Evolutionary conservation across 2,888 invertebrate species (phyloP).

Genomic region (Cinara cedri): DNA sequence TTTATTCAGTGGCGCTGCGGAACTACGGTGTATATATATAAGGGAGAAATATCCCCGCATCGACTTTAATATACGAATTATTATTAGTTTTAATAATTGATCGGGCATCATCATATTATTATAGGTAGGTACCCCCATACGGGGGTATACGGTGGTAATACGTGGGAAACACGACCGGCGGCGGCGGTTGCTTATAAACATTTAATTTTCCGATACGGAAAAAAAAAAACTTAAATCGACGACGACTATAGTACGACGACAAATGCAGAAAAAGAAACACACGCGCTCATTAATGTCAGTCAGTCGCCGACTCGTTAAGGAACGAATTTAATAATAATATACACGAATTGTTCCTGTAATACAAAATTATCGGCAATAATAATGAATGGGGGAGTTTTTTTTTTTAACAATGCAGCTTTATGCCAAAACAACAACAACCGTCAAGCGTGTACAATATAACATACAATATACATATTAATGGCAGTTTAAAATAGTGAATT

Average conservation of each 20-base stretch:
- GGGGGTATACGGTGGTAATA: constrained; percentile 4
- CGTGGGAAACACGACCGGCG: constrained; percentile 39
- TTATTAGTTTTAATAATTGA: constrained; percentile 55
- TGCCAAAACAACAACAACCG: constrained; percentile 19
- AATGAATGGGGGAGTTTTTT: neutral
- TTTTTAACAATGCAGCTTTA: constrained; percentile 18
- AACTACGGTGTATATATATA: neutral
- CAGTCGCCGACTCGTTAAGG: constrained; percentile 21
- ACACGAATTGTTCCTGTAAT: constrained; percentile 8
- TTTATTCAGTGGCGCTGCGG: constrained; percentile 29
- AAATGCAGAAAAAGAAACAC: constrained; percentile 17
- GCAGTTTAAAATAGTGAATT: neutral
- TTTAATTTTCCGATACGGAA: constrained; percentile 37
- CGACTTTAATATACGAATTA: constrained; percentile 43
- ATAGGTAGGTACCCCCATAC: too few relatives aligned
- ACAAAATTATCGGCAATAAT: constrained; percentile 26
- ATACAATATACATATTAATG: constrained; percentile 26
- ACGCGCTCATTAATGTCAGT: constrained; percentile 30
- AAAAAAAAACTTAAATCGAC: constrained; percentile 21
- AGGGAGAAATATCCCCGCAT: constrained; percentile 27
- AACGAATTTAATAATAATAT: too few relatives aligned
- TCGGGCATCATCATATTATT: neutral
- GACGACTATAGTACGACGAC: too few relatives aligned
- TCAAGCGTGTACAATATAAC: neutral
- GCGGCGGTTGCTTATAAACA: constrained; percentile 35